These are phyloP conservation scores for Myiagra hebetior DNA, from an alignment of 2,113 vertebrate species.

Conservation along the genomic window DNA sequence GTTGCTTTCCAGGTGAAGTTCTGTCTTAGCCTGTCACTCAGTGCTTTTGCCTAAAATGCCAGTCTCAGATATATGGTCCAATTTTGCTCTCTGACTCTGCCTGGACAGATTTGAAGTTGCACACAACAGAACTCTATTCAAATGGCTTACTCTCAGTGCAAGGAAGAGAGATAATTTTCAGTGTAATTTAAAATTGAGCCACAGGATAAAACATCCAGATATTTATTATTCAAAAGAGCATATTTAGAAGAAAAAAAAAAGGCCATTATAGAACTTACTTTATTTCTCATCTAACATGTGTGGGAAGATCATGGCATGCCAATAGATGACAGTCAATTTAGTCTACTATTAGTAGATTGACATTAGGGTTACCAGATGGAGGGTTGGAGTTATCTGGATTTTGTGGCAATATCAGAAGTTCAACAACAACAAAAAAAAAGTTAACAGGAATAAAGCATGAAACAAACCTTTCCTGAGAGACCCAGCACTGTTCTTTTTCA, in stretches of 20 bases:
- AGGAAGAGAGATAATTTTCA: neutral
- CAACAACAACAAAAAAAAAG: neutral
- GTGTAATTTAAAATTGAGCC: neutral
- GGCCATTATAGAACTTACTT: neutral
- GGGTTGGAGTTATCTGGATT: slow-evolving; percentile 45
- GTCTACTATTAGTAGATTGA: neutral
- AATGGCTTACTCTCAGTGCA: neutral
- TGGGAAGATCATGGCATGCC: slow-evolving; percentile 58
- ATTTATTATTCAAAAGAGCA: neutral
- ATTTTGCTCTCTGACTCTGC: neutral
- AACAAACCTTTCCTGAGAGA: neutral
- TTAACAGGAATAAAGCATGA: neutral
- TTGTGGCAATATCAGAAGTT: slow-evolving; percentile 63
- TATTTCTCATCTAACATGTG: neutral
- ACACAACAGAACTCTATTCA: neutral
- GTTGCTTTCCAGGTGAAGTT: neutral
- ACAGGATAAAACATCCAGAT: neutral
- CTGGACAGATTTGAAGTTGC: neutral
- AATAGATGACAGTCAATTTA: slow-evolving; percentile 47
- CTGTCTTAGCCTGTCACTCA: neutral
- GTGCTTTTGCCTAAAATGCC: neutral
- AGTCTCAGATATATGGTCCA: neutral
- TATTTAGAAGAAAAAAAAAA: neutral
- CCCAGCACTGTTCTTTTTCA: neutral
- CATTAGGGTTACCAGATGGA: slow-evolving; percentile 46